Conservation (phyloP, 2,797 vertebrate species). For the Ambastaia sidthimunki region DNA sequence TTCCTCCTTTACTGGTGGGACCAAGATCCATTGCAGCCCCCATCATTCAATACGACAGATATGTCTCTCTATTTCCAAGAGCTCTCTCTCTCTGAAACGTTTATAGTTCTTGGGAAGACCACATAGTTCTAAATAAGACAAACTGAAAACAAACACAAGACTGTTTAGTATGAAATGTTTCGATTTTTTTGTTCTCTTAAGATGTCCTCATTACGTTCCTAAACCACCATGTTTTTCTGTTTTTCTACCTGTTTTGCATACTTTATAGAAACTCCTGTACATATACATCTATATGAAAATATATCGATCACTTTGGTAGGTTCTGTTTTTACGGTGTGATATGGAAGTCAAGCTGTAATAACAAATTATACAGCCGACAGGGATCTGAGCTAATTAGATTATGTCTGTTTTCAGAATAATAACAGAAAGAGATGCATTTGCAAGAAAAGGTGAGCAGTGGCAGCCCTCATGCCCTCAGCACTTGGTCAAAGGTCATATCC, state of each 20-base stretch:
- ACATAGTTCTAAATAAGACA: neutral
- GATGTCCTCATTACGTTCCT: neutral
- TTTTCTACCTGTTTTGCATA: neutral
- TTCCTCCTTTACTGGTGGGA: slow-evolving; percentile 37
- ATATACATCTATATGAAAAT: neutral
- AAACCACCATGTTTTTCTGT: neutral
- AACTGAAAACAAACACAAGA: neutral
- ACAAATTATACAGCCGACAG: neutral
- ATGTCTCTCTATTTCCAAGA: slow-evolving; percentile 7
- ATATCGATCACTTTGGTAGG: neutral
- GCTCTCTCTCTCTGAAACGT: slow-evolving; percentile 24
- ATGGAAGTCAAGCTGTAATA: neutral
- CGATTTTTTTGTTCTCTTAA: neutral
- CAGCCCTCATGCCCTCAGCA: slow-evolving; percentile 36
- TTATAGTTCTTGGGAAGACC: neutral
- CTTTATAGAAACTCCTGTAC: neutral
- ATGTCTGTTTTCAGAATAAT: slow-evolving; percentile 2
- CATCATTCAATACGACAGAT: neutral
- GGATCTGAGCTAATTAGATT: slow-evolving; percentile 1
- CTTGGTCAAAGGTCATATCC: slow-evolving; percentile 57
- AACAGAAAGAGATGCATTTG: slow-evolving; percentile 32
- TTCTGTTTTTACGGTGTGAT: neutral
- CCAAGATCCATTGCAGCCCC: slow-evolving; percentile 22
- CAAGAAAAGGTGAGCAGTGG: slow-evolving; percentile 45
- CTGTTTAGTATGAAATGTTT: neutral